Percentiles rank a stretch among this genome's conserved stretches.
These are phyloP conservation scores for Drosophila truncata DNA, from an alignment of 1,140 invertebrate genomes.

Conservation along the genomic window DNA sequence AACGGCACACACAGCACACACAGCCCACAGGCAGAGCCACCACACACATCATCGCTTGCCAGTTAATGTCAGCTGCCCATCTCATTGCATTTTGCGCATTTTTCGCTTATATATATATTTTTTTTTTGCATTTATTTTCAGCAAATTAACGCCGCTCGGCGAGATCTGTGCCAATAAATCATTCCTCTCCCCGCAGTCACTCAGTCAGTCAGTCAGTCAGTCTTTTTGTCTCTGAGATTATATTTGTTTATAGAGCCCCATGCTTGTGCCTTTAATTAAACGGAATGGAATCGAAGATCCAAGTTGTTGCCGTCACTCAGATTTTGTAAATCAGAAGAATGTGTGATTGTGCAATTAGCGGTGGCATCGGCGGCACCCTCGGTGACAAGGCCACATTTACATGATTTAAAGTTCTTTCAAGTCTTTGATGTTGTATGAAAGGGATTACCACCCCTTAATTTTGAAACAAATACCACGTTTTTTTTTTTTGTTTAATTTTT, in stretches of 20 bases:
- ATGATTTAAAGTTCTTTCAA: conserved; percentile 58
- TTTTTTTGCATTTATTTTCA: conserved; percentile 73
- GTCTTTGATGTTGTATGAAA: conserved; percentile 61
- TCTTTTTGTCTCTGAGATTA: conserved; percentile 64
- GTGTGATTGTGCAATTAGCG: conserved; percentile 79
- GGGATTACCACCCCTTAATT: too few relatives aligned
- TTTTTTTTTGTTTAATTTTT: conserved; percentile 18
- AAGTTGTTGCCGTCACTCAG: conserved; percentile 69
- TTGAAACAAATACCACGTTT: background rate
- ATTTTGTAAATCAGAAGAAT: conserved; percentile 53
- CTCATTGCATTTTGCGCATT: conserved; percentile 51
- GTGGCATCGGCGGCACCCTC: conserved; percentile 16
- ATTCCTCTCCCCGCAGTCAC: conserved; percentile 44
- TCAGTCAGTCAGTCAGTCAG: conserved; percentile 3
- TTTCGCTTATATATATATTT: conserved; percentile 8
- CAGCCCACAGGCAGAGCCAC: conserved; percentile 3
- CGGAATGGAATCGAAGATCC: conserved; percentile 62
- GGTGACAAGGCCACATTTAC: conserved; percentile 61
- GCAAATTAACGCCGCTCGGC: conserved; percentile 70
- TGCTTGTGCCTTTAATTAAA: conserved; percentile 69
- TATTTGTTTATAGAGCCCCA: conserved; percentile 65
- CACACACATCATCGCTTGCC: conserved; percentile 74
- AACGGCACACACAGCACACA: conserved; percentile 25
- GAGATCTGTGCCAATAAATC: conserved; percentile 79
- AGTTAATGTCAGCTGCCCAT: conserved; percentile 80